A percentile compares a stretch with the other conserved stretches of the same genome.
Evolutionary conservation across 1,140 invertebrate species (phyloP).

Genomic region (Lethocerus indicus): DNA sequence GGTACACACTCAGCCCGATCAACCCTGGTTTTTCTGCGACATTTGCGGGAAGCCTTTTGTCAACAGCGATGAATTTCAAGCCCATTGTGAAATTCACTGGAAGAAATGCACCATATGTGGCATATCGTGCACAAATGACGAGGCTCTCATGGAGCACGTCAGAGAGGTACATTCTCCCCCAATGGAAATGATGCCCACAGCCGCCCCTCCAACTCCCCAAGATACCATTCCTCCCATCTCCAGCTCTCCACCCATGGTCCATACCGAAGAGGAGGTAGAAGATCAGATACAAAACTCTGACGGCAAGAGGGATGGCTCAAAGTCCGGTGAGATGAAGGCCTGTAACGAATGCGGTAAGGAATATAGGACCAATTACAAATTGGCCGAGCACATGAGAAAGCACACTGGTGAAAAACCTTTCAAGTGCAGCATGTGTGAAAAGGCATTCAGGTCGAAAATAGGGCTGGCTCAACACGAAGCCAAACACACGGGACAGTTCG

Average conservation of each 20-base stretch:
- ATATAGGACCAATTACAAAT: slow-evolving; percentile 41
- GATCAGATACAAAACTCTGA: slow-evolving; percentile 15
- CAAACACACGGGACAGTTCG: slow-evolving; percentile 44
- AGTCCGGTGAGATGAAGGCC: slow-evolving; percentile 25
- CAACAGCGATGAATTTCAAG: slow-evolving; percentile 26
- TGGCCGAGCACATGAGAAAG: slow-evolving; percentile 62
- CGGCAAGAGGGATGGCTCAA: slow-evolving; percentile 18
- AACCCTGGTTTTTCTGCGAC: slow-evolving; percentile 22
- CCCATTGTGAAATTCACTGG: slow-evolving; percentile 33
- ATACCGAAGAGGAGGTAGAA: slow-evolving; percentile 16
- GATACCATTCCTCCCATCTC: slow-evolving; percentile 7
- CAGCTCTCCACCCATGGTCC: slow-evolving; percentile 7
- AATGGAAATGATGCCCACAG: slow-evolving; percentile 17
- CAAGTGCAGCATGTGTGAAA: slow-evolving; percentile 53
- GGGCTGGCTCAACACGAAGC: slow-evolving; percentile 47
- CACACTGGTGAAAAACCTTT: slow-evolving; percentile 66
- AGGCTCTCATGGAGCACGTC: slow-evolving; percentile 27
- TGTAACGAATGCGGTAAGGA: slow-evolving; percentile 37
- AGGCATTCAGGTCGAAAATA: slow-evolving; percentile 48
- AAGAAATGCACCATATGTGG: slow-evolving; percentile 27
- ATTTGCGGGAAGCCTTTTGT: slow-evolving; percentile 32
- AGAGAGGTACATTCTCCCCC: slow-evolving; percentile 22
- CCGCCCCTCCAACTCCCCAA: not conserved
- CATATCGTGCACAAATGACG: slow-evolving; percentile 27
- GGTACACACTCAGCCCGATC: slow-evolving; percentile 3